phyloP scores from a whole-genome alignment of 1,140 invertebrate genomes.

The Hyphantria cunea region DNA sequence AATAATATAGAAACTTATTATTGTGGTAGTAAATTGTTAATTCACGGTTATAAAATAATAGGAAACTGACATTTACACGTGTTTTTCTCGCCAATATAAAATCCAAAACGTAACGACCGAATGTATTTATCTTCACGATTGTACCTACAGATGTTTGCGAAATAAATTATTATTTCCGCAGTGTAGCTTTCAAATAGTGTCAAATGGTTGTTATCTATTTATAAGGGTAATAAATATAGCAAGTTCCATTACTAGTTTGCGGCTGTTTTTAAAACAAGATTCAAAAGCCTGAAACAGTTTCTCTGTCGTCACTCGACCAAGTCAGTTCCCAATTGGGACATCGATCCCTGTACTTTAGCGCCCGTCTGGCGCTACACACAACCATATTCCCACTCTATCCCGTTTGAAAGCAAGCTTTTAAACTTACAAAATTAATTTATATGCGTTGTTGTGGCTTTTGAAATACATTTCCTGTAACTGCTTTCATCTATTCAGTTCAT shows the following conservation, averaged over 20 bases:
- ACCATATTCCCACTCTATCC: conserved; percentile 14
- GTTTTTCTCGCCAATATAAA: neutral
- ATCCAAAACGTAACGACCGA: conserved; percentile 7
- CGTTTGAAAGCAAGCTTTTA: conserved; percentile 10
- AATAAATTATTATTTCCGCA: conserved; percentile 21
- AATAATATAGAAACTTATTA: neutral
- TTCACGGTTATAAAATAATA: neutral
- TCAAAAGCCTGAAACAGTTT: conserved; percentile 38
- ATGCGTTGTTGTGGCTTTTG: neutral
- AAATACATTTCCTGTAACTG: neutral
- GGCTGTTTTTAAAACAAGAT: conserved; percentile 18
- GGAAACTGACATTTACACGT: neutral
- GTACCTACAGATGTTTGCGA: conserved; percentile 4
- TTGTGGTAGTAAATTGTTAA: neutral
- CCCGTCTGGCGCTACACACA: conserved; percentile 49
- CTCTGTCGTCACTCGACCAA: conserved; percentile 39
- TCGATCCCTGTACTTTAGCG: conserved; percentile 50
- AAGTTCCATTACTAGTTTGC: conserved; percentile 22
- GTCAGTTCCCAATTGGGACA: conserved; percentile 55
- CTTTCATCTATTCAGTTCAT: neutral
- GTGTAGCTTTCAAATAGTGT: conserved; percentile 8
- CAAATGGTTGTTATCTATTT: conserved; percentile 5
- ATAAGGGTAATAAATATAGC: conserved; percentile 8
- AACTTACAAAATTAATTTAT: conserved; percentile 1
- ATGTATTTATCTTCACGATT: conserved; percentile 9